Percentiles rank a stretch among this genome's conserved stretches.
phyloP scores from a whole-genome alignment of 1,140 invertebrate genomes.

The Drosophila persimilis region DNA sequence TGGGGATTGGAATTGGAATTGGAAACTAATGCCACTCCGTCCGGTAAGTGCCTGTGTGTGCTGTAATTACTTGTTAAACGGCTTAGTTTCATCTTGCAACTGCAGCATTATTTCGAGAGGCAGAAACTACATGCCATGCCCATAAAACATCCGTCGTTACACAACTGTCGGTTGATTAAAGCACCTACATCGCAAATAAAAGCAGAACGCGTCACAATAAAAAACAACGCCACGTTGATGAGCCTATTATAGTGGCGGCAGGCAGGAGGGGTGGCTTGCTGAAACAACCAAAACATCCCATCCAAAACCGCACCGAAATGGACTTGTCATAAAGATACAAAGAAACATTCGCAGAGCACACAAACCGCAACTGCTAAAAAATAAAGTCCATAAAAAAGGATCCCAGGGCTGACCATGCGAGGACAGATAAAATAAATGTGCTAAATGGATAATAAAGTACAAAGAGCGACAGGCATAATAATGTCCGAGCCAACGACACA shows the following conservation, averaged over 20 bases:
- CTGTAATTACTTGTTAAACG: constrained; percentile 64
- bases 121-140: no score
- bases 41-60: constrained; percentile 58
- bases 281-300: constrained; percentile 24
- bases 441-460: constrained; percentile 81
- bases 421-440: constrained; percentile 77
- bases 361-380: constrained; percentile 75
- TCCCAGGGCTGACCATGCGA: constrained; percentile 67
- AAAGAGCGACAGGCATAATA: constrained; percentile 76
- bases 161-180: constrained; percentile 73
- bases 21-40: constrained; percentile 39
- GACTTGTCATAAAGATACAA: constrained; percentile 33
- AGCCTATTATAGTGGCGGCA: constrained; percentile 71
- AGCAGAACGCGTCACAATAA: constrained; percentile 44
- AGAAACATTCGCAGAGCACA: constrained; percentile 14
- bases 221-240: constrained; percentile 62
- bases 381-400: constrained; percentile 71
- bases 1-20: constrained; percentile 25
- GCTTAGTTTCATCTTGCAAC: constrained; percentile 60
- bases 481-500: constrained; percentile 62
- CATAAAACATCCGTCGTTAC: constrained; percentile 38
- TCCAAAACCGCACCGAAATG: constrained; percentile 52
- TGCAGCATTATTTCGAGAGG: background rate
- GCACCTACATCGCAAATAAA: constrained; percentile 59
- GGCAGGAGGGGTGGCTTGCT: constrained; percentile 36